Evolutionary conservation across 2,113 vertebrate genomes (phyloP).

Genomic region (Zosterops borbonicus): DNA sequence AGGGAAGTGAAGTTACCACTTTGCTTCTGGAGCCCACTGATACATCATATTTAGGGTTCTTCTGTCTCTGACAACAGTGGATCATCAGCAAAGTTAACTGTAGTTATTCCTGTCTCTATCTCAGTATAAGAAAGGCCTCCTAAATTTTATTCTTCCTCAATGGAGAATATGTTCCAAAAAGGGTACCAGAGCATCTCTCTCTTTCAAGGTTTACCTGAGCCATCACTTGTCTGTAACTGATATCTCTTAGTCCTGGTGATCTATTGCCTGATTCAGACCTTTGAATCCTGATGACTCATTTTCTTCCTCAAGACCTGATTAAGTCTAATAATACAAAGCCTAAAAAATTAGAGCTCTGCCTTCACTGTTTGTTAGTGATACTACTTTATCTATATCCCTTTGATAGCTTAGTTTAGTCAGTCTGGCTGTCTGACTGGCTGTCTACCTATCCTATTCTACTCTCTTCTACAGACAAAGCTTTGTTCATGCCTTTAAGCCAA

Average conservation of each 20-base stretch:
- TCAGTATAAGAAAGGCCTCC: background rate
- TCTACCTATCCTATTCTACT: background rate
- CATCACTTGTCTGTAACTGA: background rate
- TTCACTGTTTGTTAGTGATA: background rate
- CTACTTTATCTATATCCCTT: background rate
- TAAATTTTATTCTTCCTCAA: background rate
- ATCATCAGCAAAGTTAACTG: background rate
- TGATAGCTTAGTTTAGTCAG: background rate
- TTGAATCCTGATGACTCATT: background rate
- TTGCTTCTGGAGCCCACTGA: background rate
- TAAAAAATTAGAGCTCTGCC: background rate
- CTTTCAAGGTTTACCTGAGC: background rate
- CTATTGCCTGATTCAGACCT: background rate
- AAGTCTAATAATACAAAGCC: background rate
- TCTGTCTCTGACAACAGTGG: background rate
- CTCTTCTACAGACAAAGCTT: background rate
- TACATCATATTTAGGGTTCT: background rate
- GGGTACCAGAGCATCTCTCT: background rate
- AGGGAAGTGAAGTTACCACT: background rate
- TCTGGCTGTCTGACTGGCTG: background rate
- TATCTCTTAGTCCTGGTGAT: background rate
- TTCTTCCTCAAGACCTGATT: background rate
- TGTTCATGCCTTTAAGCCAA: background rate
- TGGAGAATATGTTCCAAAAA: background rate
- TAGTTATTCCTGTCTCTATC: background rate